Base-by-base conservation (phyloP, 2,888 invertebrate species). In the Lydus trimaculatus region DNA sequence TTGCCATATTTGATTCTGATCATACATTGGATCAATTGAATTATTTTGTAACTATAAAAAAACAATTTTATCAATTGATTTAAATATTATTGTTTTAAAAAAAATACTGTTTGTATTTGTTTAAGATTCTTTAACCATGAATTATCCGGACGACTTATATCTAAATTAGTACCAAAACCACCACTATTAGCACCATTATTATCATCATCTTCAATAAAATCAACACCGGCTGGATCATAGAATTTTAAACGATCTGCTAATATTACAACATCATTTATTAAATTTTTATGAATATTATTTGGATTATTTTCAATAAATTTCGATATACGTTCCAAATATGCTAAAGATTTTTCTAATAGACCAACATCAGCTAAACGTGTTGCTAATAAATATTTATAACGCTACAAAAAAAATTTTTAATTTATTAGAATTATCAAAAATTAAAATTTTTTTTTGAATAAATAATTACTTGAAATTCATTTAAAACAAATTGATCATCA, bases 321-420 rank as follows among this genome's bases (percentile, higher is more conserved):
- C 9, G 94, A 90, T 52, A 96, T 90, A 77, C 91, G 91, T 87
- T 97, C 97, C 80, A 92, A 89, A 87, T 97, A 97, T 73, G 91
- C 89, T 73, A 97, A 87, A 65, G 96, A 93, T 83, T 94, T 94
- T 83, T 93, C 91, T 77, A 91, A 87, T 76, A 91, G 89, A 2
- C 97, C 97, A 79, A 89, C 89, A 79, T 95, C 94, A 7, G 91
- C 87, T 79, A 98, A 89, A 72, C 94, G 90, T 13, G 90, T 87
- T 59, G 95, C 93, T 85, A 96, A 86, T 74, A 97, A 83, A 82
- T 93, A 91, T 88, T 98, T 98, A 87, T 94, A 97, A 65, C 91
- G 89, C 91, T 96, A 86, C 5, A 86, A 84, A 74, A 71, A 74
- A 70, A n/a, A n/a, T n/a, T n/a, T n/a, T n/a, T n/a, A 71, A 63